Conservation (phyloP, 2,113 vertebrate genomes). For the Microtus montanus region DNA sequence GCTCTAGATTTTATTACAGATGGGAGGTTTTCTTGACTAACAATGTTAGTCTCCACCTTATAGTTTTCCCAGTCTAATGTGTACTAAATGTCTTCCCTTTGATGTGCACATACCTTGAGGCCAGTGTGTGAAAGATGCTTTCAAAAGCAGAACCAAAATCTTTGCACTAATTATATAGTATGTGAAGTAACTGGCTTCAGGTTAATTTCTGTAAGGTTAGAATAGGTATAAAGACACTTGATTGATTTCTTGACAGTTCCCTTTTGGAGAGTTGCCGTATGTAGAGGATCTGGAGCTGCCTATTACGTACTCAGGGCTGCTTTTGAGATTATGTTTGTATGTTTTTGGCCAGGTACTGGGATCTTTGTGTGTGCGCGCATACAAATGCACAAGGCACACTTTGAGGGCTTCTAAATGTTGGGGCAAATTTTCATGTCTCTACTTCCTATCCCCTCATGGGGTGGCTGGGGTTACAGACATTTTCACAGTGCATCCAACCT, state of each 20-base stretch:
- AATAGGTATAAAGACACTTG: conserved; percentile 12
- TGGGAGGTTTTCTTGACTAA: conserved; percentile 54
- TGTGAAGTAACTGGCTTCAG: conserved; percentile 53
- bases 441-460: background rate
- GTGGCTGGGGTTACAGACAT: background rate
- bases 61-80: conserved; percentile 44
- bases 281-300: background rate
- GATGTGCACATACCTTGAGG: conserved; percentile 50
- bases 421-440: background rate
- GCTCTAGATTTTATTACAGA: conserved; percentile 23
- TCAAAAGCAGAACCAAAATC: conserved; percentile 61
- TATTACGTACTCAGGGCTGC: background rate
- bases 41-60: conserved; percentile 45
- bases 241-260: conserved; percentile 36
- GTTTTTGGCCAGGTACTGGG: background rate
- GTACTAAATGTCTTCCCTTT: conserved; percentile 37
- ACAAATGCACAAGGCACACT: background rate
- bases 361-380: background rate
- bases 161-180: conserved; percentile 60
- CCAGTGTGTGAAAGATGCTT: conserved; percentile 49
- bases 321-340: conserved; percentile 19
- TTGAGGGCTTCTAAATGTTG: background rate
- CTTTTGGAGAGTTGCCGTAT: background rate
- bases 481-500: background rate
- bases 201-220: conserved; percentile 50